These are phyloP conservation scores for Leptogaster cylindrica DNA, from an alignment of 2,888 invertebrate species.

Conservation along the genomic window DNA sequence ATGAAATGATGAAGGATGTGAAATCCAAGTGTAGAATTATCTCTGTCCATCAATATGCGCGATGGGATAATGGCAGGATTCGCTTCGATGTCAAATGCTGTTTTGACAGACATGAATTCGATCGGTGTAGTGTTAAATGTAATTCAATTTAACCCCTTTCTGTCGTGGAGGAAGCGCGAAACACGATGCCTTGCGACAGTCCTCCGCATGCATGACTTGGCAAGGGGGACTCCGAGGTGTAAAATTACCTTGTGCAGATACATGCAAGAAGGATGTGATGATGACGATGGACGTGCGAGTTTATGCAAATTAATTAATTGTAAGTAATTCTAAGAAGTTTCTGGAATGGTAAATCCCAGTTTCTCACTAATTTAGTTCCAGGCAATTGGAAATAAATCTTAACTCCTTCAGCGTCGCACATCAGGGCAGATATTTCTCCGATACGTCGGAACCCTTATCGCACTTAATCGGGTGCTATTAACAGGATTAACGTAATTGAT, in stretches of 20 bases:
- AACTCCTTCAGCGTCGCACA: neutral
- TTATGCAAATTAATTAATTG: neutral
- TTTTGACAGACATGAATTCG: conserved; percentile 17
- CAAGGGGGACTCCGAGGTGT: conserved; percentile 6
- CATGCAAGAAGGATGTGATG: neutral
- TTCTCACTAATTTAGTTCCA: too few species aligned
- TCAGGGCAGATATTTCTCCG: neutral
- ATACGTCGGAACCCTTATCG: conserved; percentile 35
- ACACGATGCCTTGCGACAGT: conserved; percentile 24
- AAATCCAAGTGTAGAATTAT: too few species aligned
- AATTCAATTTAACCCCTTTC: conserved; percentile 26
- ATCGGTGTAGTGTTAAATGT: neutral
- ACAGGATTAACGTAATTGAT: conserved; percentile 46
- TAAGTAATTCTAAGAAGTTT: neutral
- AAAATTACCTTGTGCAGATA: conserved; percentile 13
- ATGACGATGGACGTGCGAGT: too few species aligned
- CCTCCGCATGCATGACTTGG: neutral
- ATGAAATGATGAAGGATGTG: too few species aligned
- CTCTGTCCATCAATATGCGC: conserved; percentile 1
- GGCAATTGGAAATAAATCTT: neutral
- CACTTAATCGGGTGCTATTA: conserved; percentile 44
- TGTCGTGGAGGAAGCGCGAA: conserved; percentile 16
- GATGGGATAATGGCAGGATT: conserved; percentile 17
- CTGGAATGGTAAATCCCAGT: neutral
- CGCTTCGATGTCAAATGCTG: conserved; percentile 28